Base-by-base conservation (phyloP, 2,797 vertebrate genomes). In the Mus caroli region DNA sequence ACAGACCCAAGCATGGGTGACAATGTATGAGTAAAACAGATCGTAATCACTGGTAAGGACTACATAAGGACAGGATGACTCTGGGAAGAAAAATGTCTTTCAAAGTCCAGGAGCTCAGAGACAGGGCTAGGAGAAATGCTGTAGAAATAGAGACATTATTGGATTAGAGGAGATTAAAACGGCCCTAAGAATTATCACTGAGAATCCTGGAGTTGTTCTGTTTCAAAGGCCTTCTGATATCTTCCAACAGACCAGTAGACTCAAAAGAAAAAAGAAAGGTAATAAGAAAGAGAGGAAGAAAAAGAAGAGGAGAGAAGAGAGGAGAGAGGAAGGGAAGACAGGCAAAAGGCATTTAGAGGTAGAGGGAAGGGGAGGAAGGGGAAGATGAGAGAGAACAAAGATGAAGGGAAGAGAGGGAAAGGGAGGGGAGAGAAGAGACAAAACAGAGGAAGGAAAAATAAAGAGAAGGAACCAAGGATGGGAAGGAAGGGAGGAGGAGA, bases 221-320 rank as follows among this genome's bases (percentile, higher is more conserved):
- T 76, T 91, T 91, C 34, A 31, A 60, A n/a, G 26, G 8, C 0
- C 5, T 94, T 73, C n/a, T 60, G 28, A 28, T 28, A 54, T 24
- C 28, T 89, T 91, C n/a, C 60, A 96, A 60, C 17, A 34, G 17
- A 50, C 28, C 26, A 95, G 82, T 17, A 96, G 31, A 78, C 8
- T 50, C 69, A 78, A 94, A 50, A 54, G 71, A 4, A 31, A 84
- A 88, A 56, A 67, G 80, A 43, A 11, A 43, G 15, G 28, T 43
- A 83, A 31, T 83, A 83, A 76, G 28, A 28, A 34, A 46, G 46
- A 56, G 19, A 26, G 34, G 50, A n/a, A 37, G 13, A 91, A 85
- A 40, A 50, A 4, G 8, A 46, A 24, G 11, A 28, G 0, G 37
- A 13, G 19, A 20, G 12, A 17, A 60, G 34, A 6, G 78, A 80